Evolutionary conservation across 2,113 vertebrate species (phyloP), one percentile per base, ranked within the genome.

Genomic region (Chloropsis hardwickii): DNA sequence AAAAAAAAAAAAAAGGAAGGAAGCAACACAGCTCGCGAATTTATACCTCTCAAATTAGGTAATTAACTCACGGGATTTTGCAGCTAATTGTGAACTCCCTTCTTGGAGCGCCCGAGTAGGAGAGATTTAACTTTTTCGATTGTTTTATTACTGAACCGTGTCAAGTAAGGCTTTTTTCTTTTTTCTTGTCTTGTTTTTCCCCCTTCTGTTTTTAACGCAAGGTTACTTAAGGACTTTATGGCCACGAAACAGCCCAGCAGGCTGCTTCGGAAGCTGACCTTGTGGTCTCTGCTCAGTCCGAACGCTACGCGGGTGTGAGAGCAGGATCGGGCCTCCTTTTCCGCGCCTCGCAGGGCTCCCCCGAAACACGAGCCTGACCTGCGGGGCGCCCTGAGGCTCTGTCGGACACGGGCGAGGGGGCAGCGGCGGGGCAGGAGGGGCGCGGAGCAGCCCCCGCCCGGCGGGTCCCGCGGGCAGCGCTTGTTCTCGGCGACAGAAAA

Each of bases 221-320:
- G 91, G 91, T 97, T 96, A 91, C 53, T 40, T 81, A 44, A 96
- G 94, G 95, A 92, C 82, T 96, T 85, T 18, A 33, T 6, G 70
- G 57, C 50, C 90, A 31, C 40, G 24, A 31, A 51, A 25, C 29
- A 42, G 12, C 53, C n/a, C 74, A 14, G 40, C 13, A 29, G 58
- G 45, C 76, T 61, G n/a, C 70, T 64, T 40, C 39, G 11, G 90
- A 17, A 69, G 62, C 79, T 73, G 88, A 61, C 85, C 82, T 86
- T 70, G 17, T 6, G 10, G 22, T 37, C 66, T 31, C 23, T 10
- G 50, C 71, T 77, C 19, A 17, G 65, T 11, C 83, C 14, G 33
- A n/a, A 7, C 24, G 5, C 24, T 22, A 3, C 3, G 25, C n/a
- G 27, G 48, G 17, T 4, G 54, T 23, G 50, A 9, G 61, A 9